Conservation (phyloP, 1,140 invertebrate species). For the Musca domestica region DNA sequence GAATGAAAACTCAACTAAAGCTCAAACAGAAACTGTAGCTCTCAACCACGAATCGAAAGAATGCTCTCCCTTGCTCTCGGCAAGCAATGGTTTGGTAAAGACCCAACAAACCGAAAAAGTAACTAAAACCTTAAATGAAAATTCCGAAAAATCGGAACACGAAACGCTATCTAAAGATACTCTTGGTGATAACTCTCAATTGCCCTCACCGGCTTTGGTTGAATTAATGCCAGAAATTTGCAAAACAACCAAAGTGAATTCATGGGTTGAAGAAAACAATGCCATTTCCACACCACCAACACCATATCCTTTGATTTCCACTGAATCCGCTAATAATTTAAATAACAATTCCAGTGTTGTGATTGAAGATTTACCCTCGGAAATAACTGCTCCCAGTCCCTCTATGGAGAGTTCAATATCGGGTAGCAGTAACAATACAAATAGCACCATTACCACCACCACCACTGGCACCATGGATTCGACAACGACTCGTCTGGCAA, state of each 20-base stretch:
- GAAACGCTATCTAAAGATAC: too few relatives aligned
- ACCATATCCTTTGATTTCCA: too few relatives aligned
- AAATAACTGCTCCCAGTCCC: conserved; percentile 31
- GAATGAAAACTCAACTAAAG: too few relatives aligned
- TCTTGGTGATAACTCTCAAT: background rate
- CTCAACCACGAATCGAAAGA: too few relatives aligned
- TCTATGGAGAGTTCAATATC: conserved; percentile 34
- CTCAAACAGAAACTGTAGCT: too few relatives aligned
- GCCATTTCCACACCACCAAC: too few relatives aligned
- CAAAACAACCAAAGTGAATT: too few relatives aligned
- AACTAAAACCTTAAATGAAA: background rate
- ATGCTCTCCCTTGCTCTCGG: background rate
- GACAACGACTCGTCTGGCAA: conserved; percentile 28
- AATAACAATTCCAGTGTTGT: conserved; percentile 43
- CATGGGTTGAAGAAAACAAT: too few relatives aligned
- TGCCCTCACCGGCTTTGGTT: background rate
- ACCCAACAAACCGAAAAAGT: background rate
- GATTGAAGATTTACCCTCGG: conserved; percentile 39
- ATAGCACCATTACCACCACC: background rate
- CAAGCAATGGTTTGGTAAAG: background rate
- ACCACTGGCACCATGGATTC: conserved; percentile 9
- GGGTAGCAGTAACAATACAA: conserved; percentile 26
- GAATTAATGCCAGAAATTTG: background rate
- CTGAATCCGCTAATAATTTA: background rate
- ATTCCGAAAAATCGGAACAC: background rate